Percentiles rank a stretch among this genome's conserved stretches.
Conservation (phyloP, 2,113 vertebrate genomes). For the Psammodynastes pulverulentus region DNA sequence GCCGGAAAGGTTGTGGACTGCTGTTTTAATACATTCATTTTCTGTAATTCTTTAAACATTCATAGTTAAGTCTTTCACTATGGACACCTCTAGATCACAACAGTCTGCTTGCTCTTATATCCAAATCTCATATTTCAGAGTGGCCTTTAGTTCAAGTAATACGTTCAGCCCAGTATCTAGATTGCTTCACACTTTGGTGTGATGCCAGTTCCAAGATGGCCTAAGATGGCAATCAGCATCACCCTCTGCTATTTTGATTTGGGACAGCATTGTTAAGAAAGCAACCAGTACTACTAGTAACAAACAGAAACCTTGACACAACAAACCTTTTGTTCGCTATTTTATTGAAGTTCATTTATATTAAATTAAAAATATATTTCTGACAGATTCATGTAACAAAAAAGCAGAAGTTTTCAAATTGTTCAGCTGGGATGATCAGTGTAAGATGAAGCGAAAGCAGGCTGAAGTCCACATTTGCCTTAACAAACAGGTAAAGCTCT, state of each 20-base stretch:
- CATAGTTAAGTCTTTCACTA: background rate
- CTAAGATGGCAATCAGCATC: background rate
- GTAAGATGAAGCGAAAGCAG: constrained; percentile 69
- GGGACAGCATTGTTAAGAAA: background rate
- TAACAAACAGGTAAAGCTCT: constrained; percentile 67
- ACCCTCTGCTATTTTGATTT: background rate
- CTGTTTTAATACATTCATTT: background rate
- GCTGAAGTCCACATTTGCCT: constrained; percentile 67
- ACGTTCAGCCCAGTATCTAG: background rate
- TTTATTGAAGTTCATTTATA: constrained; percentile 99
- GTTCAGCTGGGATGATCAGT: constrained; percentile 76
- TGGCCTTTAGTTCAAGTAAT: background rate
- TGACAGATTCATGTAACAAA: constrained; percentile 99
- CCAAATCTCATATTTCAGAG: background rate
- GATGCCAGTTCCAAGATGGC: background rate
- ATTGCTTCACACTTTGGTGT: background rate
- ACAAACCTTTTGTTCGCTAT: constrained; percentile 73
- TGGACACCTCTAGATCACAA: background rate
- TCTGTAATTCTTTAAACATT: background rate
- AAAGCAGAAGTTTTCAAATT: constrained; percentile 95
- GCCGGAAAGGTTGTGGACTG: background rate
- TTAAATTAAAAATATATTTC: constrained; percentile 99
- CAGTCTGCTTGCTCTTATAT: background rate
- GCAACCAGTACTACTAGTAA: background rate
- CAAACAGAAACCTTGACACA: constrained; percentile 26